Evolutionary conservation across 2,113 vertebrate genomes (phyloP).

Genomic region (Callionymus lyra): DNA sequence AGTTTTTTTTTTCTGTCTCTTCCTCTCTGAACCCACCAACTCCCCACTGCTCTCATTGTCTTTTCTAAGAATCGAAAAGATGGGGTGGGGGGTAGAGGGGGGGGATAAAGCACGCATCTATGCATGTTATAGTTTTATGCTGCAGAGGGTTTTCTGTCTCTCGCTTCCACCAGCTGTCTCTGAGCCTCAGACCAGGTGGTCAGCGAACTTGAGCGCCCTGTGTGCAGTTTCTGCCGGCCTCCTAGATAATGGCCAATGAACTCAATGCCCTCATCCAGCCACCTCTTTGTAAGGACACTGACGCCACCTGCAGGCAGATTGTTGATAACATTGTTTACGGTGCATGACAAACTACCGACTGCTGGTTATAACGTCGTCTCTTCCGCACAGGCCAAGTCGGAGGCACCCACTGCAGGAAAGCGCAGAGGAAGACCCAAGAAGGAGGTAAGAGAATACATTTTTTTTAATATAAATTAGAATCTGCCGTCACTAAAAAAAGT

Average conservation of each 20-base stretch:
- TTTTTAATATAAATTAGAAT: constrained; percentile 15
- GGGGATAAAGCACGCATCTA: constrained; percentile 7
- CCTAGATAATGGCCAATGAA: constrained; percentile 73
- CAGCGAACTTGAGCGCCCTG: constrained; percentile 67
- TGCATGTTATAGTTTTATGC: constrained; percentile 40
- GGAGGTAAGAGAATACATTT: constrained; percentile 65
- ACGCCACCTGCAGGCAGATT: constrained; percentile 58
- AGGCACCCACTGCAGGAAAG: constrained; percentile 76
- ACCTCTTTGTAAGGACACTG: constrained; percentile 17
- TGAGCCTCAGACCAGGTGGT: constrained; percentile 69
- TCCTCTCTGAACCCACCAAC: constrained; percentile 35
- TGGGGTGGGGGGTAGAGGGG: constrained; percentile 1
- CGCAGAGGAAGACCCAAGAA: constrained; percentile 93
- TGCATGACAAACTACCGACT: not conserved
- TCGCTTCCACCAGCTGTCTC: constrained; percentile 70
- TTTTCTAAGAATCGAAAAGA: constrained; percentile 34
- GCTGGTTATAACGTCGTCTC: not conserved
- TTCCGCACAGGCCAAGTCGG: constrained; percentile 65
- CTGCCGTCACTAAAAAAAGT: too few species aligned
- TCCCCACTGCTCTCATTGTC: constrained; percentile 31
- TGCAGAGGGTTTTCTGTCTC: constrained; percentile 40
- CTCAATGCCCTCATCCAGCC: constrained; percentile 60
- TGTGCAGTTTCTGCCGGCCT: constrained; percentile 68
- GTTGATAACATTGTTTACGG: constrained; percentile 1
- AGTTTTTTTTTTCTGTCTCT: constrained; percentile 35